Conservation (phyloP, 2,797 vertebrate species). For the Tapera naevia region DNA sequence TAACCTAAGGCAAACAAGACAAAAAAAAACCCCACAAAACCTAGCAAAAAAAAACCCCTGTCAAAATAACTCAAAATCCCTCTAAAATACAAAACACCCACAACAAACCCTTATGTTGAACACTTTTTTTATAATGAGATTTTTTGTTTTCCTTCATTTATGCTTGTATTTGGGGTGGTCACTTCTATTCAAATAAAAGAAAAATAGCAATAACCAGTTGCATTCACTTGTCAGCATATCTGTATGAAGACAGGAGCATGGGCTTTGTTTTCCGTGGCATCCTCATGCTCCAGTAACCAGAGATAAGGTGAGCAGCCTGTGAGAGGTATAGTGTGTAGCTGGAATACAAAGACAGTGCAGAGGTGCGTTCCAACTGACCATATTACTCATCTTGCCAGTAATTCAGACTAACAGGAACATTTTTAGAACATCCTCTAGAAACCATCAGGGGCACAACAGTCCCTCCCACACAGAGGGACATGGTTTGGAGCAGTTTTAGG, state of each 20-base stretch:
- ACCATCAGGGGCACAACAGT: neutral
- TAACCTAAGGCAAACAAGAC: neutral
- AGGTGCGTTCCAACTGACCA: neutral
- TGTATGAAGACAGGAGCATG: neutral
- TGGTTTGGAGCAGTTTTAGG: neutral
- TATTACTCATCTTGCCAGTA: neutral
- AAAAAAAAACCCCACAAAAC: neutral
- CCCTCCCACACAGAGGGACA: accelerated
- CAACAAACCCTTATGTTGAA: neutral
- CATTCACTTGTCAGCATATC: neutral
- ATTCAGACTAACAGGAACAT: no score
- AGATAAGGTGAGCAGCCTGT: neutral
- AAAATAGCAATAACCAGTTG: neutral
- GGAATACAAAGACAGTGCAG: neutral
- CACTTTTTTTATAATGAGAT: neutral
- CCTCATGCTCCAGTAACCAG: neutral
- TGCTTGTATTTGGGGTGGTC: neutral
- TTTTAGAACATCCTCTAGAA: neutral
- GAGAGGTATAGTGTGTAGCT: neutral
- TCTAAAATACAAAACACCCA: neutral
- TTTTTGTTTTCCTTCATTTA: neutral
- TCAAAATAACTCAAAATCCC: neutral
- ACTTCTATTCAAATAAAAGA: neutral
- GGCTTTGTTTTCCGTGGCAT: neutral
- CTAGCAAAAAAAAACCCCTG: neutral